Conservation (phyloP, 92 coral and sea anemone species). For the Bergia sp. region DNA sequence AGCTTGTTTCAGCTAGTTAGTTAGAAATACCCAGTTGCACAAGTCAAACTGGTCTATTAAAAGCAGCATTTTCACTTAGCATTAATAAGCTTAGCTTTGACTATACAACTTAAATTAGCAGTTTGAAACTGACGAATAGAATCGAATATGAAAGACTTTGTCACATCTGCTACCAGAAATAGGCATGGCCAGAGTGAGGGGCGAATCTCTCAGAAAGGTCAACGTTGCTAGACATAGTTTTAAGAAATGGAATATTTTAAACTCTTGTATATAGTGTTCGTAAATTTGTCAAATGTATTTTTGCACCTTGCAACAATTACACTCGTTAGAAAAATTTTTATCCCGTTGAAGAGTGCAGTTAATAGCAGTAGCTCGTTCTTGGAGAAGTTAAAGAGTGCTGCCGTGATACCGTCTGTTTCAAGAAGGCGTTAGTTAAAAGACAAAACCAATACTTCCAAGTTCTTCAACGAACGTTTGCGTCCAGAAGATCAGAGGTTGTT, state of each 20-base stretch:
- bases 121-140: slow-evolving; percentile 21
- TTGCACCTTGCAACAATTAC: slow-evolving; percentile 11
- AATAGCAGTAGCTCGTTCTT: slow-evolving; percentile 5
- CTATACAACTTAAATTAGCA: neutral
- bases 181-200: slow-evolving; percentile 14
- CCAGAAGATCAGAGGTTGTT: neutral
- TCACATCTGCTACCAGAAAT: slow-evolving; percentile 6
- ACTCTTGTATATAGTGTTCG: slow-evolving; percentile 44
- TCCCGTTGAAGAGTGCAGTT: slow-evolving; percentile 14
- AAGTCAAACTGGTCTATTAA: neutral
- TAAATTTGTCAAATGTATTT: slow-evolving; percentile 32
- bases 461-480: no score
- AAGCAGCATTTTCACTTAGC: neutral
- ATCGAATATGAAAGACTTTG: neutral
- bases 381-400: neutral
- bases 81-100: slow-evolving; percentile 10
- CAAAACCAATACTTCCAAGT: neutral
- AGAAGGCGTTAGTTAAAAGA: neutral
- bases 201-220: slow-evolving; percentile 38
- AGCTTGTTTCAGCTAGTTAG: neutral
- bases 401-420: no score
- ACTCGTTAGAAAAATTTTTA: slow-evolving; percentile 3
- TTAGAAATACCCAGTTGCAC: neutral
- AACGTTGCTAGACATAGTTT: slow-evolving; percentile 13
- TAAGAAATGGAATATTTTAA: slow-evolving; percentile 32